Conservation (phyloP, 2,113 vertebrate genomes). For the Sinocyclocheilus grahami region DNA sequence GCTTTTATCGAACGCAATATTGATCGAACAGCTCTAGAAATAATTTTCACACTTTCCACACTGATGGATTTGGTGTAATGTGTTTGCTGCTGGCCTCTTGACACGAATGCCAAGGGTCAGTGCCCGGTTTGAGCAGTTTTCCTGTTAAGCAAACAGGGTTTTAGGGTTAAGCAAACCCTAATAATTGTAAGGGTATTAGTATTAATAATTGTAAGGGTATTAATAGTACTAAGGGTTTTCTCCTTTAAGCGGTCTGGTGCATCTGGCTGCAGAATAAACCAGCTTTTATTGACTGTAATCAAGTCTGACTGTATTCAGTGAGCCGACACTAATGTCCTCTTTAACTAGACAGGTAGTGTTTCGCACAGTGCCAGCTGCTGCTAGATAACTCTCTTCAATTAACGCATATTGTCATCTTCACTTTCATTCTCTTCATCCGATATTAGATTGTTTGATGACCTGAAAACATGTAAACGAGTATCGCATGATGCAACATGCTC, state of each 20-base stretch:
- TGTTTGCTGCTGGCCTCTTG: background rate
- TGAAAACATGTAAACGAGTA: background rate
- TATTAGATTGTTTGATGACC: background rate
- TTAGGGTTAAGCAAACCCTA: background rate
- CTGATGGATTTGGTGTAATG: background rate
- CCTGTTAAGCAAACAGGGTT: too few species aligned
- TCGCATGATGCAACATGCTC: background rate
- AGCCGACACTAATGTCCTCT: conserved; percentile 37
- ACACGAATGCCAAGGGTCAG: background rate
- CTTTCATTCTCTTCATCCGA: background rate
- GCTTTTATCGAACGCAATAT: background rate
- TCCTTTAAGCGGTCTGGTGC: background rate
- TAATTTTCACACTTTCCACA: background rate
- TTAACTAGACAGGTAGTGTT: conserved; percentile 26
- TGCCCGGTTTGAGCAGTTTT: background rate
- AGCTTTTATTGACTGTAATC: conserved; percentile 29
- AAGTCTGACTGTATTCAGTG: conserved; percentile 30
- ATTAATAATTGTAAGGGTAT: background rate
- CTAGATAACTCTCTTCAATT: background rate
- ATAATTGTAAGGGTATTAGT: background rate
- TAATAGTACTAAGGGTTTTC: background rate
- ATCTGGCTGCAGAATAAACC: conserved; percentile 17
- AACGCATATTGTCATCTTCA: background rate
- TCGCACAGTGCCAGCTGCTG: background rate
- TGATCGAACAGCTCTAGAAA: background rate